Base-by-base conservation (phyloP, 2,113 vertebrate genomes). In the Zosterops lateralis region DNA sequence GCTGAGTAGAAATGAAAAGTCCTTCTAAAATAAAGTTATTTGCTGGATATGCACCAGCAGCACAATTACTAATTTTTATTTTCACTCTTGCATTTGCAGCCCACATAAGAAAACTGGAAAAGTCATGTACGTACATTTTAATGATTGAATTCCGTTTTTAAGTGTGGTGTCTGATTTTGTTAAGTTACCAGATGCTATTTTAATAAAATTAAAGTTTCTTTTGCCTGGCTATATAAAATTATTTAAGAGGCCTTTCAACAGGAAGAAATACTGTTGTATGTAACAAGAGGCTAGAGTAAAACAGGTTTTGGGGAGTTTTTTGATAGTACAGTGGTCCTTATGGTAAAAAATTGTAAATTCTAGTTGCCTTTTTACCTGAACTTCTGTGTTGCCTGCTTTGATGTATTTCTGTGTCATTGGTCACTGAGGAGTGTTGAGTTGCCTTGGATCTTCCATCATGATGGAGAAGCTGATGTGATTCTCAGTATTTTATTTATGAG, bases 31-130 rank as follows among this genome's bases (percentile, higher is more conserved):
- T 44, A 13, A 40, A 10, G 12, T 82, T 73, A 7, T 53, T 60
- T 92, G 18, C 40, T 64, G 50, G 48, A 68, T 51, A 7, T 4
- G 10, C 38, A 34, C 12, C 28, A 68, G 38, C 12, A 58, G 50
- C 40, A 25, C 54, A 54, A 13, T 51, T 60, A 61, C 9, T 96
- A 71, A 95, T 38, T 76, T 89, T 65, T 36, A 13, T 77, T 96
- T 92, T 82, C 40, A 36, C 56, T 71, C 94, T 92, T 96, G 76
- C 85, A 45, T 95, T 94, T 97, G 60, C 92, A 98, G 97, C 93
- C 97, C 97, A 7, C 97, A 98, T 82, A 97, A 97, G 97, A 98
- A 97, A 97, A 93, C 96, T 92, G 91, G 96, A 95, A 97, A 97
- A 96, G 84, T 92, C 88, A 95, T 61, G 97, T 98, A 97, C 2